Base-by-base conservation (phyloP, 2,888 invertebrate genomes). In the Serrognathus titanus region DNA sequence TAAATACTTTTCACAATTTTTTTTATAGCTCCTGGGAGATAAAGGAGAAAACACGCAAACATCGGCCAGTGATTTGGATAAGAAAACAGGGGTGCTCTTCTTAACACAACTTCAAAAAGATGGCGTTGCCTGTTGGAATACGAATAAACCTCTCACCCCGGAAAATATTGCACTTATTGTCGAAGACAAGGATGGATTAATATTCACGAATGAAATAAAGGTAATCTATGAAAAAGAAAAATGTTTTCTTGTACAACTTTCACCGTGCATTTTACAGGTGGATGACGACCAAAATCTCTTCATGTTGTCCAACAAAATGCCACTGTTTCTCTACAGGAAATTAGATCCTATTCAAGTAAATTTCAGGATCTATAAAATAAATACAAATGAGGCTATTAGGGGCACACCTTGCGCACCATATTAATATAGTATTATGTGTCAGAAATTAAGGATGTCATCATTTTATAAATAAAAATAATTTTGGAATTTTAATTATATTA, bases 101-200 rank as follows among this genome's bases (percentile, higher is more conserved):
- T 88, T 91, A 66, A 87, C 90, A 1, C 89, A 90, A 81, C 80
- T 89, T 37, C 89, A 88, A 71, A 86, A 83, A 66, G 87, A 92
- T 69, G 90, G 87, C 0, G 81, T 92, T 1, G 89, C 86, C 1
- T 92, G 92, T 73, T 92, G 92, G 92, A 91, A 92, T 71, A 81
- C 84, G 0, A 80, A 81, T 50, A 85, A 83, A 62, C 83, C 86
- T 0, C 84, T 88, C 66, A 84, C 80, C 24, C 78, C 83, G 0
- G 84, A 86, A 46, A 89, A 83, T 69, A 81, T 88, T 69, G 88
- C 83, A 0, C 77, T 90, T 0, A 81, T 90, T 7, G 84, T 86
- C 57, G 83, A 82, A 50, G 88, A 91, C 69, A 81, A 85, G n/a
- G 80, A 81, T 38, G 82, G 84, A 6, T 77, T 88, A 58, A 82